A percentile compares a stretch with the other conserved stretches of the same genome.
Conservation (phyloP, 2,797 vertebrate species). For the Myioborus miniatus region DNA sequence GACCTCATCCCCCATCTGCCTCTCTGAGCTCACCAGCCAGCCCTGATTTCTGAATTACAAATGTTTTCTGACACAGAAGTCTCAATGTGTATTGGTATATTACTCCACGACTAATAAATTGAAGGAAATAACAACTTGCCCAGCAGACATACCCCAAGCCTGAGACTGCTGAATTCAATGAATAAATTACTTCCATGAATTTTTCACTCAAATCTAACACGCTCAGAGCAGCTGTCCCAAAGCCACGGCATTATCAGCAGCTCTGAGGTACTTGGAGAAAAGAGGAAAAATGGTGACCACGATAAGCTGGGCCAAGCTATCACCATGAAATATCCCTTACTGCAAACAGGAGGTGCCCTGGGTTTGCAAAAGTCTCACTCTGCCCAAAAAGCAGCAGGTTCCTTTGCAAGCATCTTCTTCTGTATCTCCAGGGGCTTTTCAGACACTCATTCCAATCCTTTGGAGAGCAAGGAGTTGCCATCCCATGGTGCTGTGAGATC, state of each 20-base stretch:
- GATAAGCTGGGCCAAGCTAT: not conserved
- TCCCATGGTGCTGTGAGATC: not conserved
- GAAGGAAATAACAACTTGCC: conserved; percentile 17
- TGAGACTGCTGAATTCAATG: not conserved
- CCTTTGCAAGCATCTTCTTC: not conserved
- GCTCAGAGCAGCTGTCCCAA: not conserved
- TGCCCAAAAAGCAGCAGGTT: not conserved
- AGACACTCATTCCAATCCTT: not conserved
- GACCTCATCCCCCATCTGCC: not conserved
- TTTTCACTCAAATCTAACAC: not conserved
- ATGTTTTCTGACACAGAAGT: not conserved
- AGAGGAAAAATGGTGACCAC: not conserved
- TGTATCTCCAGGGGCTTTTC: not conserved
- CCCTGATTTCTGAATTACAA: not conserved
- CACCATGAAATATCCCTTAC: not conserved
- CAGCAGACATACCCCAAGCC: not conserved
- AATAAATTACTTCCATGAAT: conserved; percentile 30
- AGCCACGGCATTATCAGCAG: not conserved
- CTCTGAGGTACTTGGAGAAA: rapidly evolving
- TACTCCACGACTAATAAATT: not conserved
- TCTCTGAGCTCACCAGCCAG: not conserved
- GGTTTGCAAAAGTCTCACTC: not conserved
- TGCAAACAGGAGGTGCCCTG: not conserved
- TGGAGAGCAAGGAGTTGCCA: not conserved
- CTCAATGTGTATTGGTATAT: not conserved